These are phyloP conservation scores for Gavialis gangeticus DNA, from an alignment of 2,113 vertebrate genomes.

Conservation along the genomic window DNA sequence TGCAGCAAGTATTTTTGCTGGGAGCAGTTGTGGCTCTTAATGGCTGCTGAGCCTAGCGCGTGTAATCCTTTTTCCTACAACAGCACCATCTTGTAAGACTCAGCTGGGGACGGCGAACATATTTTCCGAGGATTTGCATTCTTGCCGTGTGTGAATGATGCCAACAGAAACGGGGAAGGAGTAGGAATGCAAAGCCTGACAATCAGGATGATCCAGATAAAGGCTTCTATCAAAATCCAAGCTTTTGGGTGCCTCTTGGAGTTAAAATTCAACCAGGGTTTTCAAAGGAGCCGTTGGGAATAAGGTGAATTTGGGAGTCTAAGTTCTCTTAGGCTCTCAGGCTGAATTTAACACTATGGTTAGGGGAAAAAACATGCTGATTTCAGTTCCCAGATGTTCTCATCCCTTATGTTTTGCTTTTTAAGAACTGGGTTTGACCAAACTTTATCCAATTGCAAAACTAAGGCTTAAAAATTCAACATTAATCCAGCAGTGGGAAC, in stretches of 20 bases:
- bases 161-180: conserved; percentile 37
- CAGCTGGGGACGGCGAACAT: conserved; percentile 46
- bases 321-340: conserved; percentile 40
- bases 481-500: background rate
- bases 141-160: conserved; percentile 66
- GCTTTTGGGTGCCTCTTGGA: conserved; percentile 36
- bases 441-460: background rate
- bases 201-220: background rate
- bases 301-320: background rate
- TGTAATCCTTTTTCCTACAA: conserved; percentile 80
- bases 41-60: conserved; percentile 60
- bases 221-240: conserved; percentile 64
- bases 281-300: conserved; percentile 20
- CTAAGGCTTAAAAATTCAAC: background rate
- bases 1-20: conserved; percentile 73
- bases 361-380: background rate
- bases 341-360: too few species aligned
- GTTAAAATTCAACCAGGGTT: conserved; percentile 62
- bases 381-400: background rate
- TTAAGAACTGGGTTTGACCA: background rate
- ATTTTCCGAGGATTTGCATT: conserved; percentile 78
- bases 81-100: conserved; percentile 76
- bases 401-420: background rate
- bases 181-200: conserved; percentile 53
- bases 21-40: conserved; percentile 74